Evolutionary conservation across 1,140 invertebrate genomes (phyloP).

Genomic region (Eueides isabella): DNA sequence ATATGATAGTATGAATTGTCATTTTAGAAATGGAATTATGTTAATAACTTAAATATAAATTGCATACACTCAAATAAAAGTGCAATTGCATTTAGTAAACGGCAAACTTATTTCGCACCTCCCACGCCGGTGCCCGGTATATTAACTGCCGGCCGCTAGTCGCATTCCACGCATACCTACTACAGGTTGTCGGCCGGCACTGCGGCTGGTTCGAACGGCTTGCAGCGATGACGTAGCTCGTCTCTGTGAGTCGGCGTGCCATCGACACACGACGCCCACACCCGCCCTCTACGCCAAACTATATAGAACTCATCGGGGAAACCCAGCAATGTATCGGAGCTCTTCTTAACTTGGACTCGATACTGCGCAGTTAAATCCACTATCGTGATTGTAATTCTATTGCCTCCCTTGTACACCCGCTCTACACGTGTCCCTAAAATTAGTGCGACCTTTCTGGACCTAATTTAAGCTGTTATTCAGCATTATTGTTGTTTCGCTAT

Average conservation of each 20-base stretch:
- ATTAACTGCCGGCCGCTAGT: constrained; percentile 62
- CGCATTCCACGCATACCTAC: constrained; percentile 73
- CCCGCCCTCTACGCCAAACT: constrained; percentile 22
- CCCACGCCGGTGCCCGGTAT: constrained; percentile 52
- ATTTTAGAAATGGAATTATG: neutral
- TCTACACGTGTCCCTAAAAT: constrained; percentile 21
- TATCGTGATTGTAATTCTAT: constrained; percentile 24
- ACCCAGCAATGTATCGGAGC: constrained; percentile 44
- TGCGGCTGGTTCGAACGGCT: constrained; percentile 60
- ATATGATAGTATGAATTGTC: neutral
- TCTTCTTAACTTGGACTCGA: constrained; percentile 46
- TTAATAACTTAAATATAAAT: neutral
- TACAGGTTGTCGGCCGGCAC: constrained; percentile 73
- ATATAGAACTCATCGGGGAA: constrained; percentile 43
- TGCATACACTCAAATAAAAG: constrained; percentile 27
- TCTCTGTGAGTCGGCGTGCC: constrained; percentile 36
- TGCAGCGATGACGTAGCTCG: constrained; percentile 65
- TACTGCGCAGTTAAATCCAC: constrained; percentile 56
- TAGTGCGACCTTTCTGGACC: neutral
- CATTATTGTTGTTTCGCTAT: neutral
- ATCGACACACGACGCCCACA: constrained; percentile 32
- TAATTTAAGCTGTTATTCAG: neutral
- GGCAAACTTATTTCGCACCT: constrained; percentile 53
- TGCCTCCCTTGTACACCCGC: constrained; percentile 6
- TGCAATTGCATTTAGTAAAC: constrained; percentile 55